Conservation (phyloP, 2,113 vertebrate species). For the Aramus guarauna region DNA sequence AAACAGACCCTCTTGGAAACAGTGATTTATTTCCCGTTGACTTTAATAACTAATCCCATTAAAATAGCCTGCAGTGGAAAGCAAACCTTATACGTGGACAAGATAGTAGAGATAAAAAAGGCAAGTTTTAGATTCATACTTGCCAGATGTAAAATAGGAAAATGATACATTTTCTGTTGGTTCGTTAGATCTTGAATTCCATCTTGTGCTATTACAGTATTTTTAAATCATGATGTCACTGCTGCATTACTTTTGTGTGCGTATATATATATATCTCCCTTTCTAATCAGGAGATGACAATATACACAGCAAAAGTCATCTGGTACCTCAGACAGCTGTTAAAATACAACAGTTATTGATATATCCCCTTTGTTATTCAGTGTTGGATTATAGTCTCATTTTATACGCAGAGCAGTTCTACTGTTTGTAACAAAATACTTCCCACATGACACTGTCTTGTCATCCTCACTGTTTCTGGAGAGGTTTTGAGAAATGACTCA, state of each 20-base stretch:
- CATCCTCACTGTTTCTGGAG: neutral
- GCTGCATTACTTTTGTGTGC: neutral
- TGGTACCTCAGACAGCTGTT: neutral
- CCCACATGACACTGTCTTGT: neutral
- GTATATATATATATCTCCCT: neutral
- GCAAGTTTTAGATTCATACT: neutral
- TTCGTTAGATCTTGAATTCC: neutral
- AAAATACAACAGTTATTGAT: neutral
- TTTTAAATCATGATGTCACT: neutral
- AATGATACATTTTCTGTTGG: neutral
- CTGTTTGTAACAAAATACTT: constrained; percentile 17
- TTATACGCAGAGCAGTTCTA: neutral
- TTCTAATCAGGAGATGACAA: neutral
- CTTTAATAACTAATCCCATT: neutral
- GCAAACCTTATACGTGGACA: neutral
- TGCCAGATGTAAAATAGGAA: neutral
- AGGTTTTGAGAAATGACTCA: constrained; percentile 23
- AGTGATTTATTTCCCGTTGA: neutral
- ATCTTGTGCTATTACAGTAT: neutral
- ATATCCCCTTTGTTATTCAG: neutral
- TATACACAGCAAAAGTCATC: neutral
- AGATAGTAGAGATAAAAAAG: neutral
- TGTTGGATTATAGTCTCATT: neutral
- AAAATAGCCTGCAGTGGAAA: neutral
- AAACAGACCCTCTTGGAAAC: neutral